These are phyloP conservation scores for Heliconius hermathena DNA, from an alignment of 1,140 invertebrate genomes.

Conservation along the genomic window DNA sequence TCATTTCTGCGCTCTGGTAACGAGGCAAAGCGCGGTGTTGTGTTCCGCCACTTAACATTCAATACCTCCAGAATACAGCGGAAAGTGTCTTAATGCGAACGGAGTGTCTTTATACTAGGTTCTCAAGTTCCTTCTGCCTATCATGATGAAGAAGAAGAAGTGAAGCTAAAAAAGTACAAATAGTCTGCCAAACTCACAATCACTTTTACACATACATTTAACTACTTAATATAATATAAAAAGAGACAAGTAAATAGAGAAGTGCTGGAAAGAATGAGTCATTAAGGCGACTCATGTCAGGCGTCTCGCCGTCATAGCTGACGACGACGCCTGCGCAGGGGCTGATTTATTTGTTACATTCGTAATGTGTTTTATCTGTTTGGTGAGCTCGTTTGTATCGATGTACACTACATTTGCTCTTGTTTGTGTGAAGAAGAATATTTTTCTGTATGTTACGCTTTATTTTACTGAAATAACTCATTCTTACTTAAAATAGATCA, in stretches of 20 bases:
- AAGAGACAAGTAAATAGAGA: not conserved
- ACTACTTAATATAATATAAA: not conserved
- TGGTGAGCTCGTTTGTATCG: slow-evolving; percentile 32
- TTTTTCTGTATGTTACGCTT: not conserved
- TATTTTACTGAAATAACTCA: not conserved
- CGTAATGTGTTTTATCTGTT: slow-evolving; percentile 37
- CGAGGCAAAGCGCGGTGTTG: too few species aligned
- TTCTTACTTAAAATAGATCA: too few species aligned
- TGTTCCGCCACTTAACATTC: too few species aligned
- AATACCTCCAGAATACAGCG: too few species aligned
- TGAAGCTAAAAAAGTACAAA: too few species aligned
- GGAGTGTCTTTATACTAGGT: too few species aligned
- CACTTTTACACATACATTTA: not conserved
- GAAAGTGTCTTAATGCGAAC: too few species aligned
- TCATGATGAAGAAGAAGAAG: too few species aligned
- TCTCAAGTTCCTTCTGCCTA: too few species aligned
- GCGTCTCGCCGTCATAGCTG: slow-evolving; percentile 38
- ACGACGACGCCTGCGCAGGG: slow-evolving; percentile 36
- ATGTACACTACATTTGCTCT: not conserved
- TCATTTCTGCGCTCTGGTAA: too few species aligned
- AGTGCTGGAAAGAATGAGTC: slow-evolving; percentile 47
- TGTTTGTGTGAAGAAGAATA: not conserved
- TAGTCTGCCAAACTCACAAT: too few species aligned
- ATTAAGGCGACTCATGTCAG: slow-evolving; percentile 48
- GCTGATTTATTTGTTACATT: slow-evolving; percentile 50